phyloP scores from a whole-genome alignment of 2,888 invertebrate genomes.

The Timema podura region DNA sequence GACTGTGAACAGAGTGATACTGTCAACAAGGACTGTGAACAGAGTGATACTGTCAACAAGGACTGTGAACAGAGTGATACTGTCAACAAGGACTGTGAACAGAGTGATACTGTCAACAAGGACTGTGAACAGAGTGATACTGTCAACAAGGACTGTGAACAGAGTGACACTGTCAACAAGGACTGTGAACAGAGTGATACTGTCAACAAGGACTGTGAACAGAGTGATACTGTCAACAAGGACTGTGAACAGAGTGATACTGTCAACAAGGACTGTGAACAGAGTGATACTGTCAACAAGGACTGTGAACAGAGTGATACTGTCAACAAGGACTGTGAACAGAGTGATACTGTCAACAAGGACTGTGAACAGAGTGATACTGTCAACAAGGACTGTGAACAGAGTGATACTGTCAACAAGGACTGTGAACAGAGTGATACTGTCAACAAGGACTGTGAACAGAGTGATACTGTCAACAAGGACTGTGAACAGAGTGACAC shows the following conservation, averaged over 20 bases:
- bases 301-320: background rate
- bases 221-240: constrained; percentile 45
- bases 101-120: constrained; percentile 45
- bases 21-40: background rate
- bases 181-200: background rate
- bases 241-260: constrained; percentile 39
- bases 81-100: too few species aligned
- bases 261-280: background rate
- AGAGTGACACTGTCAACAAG: background rate
- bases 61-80: background rate
- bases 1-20: constrained; percentile 39
- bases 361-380: constrained; percentile 39
- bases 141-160: background rate
- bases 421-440: background rate
- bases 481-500: constrained; percentile 39
- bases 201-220: too few species aligned
- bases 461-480: constrained; percentile 45
- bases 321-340: too few species aligned
- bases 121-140: constrained; percentile 39
- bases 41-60: background rate
- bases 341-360: constrained; percentile 45
- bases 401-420: background rate
- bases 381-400: background rate
- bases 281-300: background rate
- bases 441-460: too few species aligned